phyloP scores from a whole-genome alignment of 64 coral and sea anemone genomes.

The Platygyra sinensis region DNA sequence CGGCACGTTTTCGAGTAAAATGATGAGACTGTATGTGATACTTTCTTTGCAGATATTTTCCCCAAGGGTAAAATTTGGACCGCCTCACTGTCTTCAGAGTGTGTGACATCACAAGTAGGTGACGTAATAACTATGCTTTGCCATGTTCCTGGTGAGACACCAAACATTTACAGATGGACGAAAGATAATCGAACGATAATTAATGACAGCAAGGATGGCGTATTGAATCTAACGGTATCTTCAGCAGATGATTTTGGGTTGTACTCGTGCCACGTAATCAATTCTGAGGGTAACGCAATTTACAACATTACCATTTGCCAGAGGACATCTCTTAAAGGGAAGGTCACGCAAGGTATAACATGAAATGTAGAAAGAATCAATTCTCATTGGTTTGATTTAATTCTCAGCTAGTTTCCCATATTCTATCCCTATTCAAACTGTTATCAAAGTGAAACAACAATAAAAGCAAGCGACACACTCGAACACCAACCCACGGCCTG shows the following conservation, averaged over 20 bases:
- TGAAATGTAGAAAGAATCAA: neutral
- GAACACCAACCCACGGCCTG: no score
- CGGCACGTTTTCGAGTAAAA: neutral
- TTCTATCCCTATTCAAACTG: no score
- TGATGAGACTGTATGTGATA: neutral
- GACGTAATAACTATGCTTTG: slow-evolving; percentile 18
- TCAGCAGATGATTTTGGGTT: slow-evolving; percentile 15
- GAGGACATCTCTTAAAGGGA: neutral
- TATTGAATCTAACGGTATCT: slow-evolving; percentile 9
- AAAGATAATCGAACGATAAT: neutral
- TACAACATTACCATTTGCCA: slow-evolving; percentile 25
- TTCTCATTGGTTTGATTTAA: neutral
- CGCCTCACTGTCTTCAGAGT: neutral
- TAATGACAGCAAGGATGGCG: neutral
- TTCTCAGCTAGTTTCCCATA: neutral
- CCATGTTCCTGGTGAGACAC: neutral
- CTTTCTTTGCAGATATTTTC: neutral
- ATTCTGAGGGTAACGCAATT: neutral
- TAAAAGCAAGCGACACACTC: no score
- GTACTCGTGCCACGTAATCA: slow-evolving; percentile 12
- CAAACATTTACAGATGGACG: neutral
- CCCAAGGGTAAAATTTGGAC: neutral
- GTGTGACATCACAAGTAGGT: slow-evolving; percentile 8
- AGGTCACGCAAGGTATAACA: neutral
- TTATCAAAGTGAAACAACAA: no score